phyloP scores from a whole-genome alignment of 2,888 invertebrate species.

The Zaprionus obscuricornis region DNA sequence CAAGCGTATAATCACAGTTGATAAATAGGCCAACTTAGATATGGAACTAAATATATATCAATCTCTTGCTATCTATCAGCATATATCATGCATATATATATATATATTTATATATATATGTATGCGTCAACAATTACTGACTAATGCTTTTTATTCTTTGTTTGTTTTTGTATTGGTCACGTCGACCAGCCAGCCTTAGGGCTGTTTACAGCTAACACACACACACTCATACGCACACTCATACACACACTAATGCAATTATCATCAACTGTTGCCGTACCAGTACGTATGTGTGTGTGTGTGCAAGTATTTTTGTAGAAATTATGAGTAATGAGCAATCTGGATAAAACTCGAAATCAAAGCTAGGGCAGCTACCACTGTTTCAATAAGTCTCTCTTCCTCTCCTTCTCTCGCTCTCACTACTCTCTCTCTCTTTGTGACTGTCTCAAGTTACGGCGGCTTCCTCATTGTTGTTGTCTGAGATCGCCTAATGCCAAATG shows the following conservation, averaged over 20 bases:
- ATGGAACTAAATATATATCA: too few species aligned
- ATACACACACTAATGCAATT: conserved; percentile 7
- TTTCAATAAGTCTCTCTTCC: conserved; percentile 1
- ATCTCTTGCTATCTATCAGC: too few species aligned
- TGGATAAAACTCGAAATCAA: conserved; percentile 49
- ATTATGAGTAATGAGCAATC: conserved; percentile 71
- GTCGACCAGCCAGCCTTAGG: conserved; percentile 28
- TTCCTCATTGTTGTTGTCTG: neutral
- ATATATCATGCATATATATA: neutral
- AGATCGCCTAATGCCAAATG: conserved; percentile 20
- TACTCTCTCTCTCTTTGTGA: conserved; percentile 7
- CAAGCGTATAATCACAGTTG: conserved; percentile 9
- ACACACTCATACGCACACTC: neutral
- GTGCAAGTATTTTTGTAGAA: conserved; percentile 33
- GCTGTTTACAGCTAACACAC: conserved; percentile 29
- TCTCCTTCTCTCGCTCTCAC: conserved; percentile 6
- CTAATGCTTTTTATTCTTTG: conserved; percentile 5
- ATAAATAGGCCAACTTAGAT: conserved; percentile 15
- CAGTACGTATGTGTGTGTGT: conserved; percentile 12
- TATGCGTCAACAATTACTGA: conserved; percentile 21
- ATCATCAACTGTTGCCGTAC: conserved; percentile 25
- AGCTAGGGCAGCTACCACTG: conserved; percentile 19
- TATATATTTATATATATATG: neutral
- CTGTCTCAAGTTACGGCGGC: too few species aligned
- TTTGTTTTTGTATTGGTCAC: conserved; percentile 27